Evolutionary conservation across 2,888 invertebrate genomes (phyloP).

Genomic region (Nezara viridula): DNA sequence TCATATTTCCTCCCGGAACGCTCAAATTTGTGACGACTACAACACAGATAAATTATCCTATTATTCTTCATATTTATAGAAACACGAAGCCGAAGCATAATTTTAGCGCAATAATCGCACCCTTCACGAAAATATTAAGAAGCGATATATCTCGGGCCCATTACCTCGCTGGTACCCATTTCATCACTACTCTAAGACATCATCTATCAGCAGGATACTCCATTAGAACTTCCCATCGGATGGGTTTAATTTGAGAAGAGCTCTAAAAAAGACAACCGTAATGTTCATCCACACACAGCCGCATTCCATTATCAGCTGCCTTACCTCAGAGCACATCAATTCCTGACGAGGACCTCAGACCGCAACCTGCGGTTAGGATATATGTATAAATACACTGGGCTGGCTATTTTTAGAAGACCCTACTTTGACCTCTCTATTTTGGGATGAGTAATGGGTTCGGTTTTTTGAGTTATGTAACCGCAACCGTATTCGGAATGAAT

Average conservation of each 20-base stretch:
- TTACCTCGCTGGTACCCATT: not conserved
- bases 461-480: slow-evolving; percentile 17
- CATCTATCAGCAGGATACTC: not conserved
- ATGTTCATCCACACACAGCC: not conserved
- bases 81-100: not conserved
- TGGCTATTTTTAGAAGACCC: slow-evolving; percentile 26
- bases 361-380: slow-evolving; percentile 34
- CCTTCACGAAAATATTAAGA: not conserved
- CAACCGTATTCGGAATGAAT: slow-evolving; percentile 24
- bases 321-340: not conserved
- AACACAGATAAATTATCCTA: not conserved
- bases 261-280: slow-evolving; percentile 4
- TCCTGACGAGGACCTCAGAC: not conserved
- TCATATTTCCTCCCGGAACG: not conserved
- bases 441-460: not conserved
- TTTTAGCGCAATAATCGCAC: not conserved
- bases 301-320: not conserved
- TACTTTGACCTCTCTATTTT: not conserved
- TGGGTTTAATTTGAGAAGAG: not conserved
- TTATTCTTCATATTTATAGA: not conserved
- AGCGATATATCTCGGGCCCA: not conserved
- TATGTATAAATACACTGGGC: slow-evolving; percentile 2
- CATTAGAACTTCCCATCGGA: not conserved
- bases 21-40: not conserved
- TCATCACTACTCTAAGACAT: not conserved